Base-by-base conservation (phyloP, 2,113 vertebrate genomes). In the Microtus montanus region DNA sequence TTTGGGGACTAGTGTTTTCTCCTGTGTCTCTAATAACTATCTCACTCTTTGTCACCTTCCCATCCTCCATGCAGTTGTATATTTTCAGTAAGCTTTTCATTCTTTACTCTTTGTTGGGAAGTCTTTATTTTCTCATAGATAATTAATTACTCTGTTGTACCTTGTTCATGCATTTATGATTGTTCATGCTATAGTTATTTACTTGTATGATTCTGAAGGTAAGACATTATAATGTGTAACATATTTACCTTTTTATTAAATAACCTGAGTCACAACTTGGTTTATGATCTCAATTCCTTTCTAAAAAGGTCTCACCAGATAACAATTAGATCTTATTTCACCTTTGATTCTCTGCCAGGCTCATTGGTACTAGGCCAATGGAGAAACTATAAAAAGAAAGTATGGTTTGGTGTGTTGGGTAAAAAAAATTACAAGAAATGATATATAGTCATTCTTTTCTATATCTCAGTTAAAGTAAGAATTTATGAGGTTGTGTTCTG, bases 321-420 rank as follows among this genome's bases (percentile, higher is more conserved):
- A 87, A 87, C 22, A 93, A 9, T 89, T 86, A 44, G 73, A 89
- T 68, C 52, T 92, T 77, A 91, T 91, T 91, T 79, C 28, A 63
- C 93, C 13, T 93, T 93, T 86, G 47, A 79, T 96, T 58, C 26
- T 79, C 35, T 84, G 54, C 15, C 64, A 96, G 68, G 12, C 93
- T 92, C 77, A 70, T 80, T 93, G 86, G 26, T 75, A 95, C 28
- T 87, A 87, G 70, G 14, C 26, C 10, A 52, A 8, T 92, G 20
- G 33, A 94, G 66, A 94, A 85, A 63, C 49, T 89, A 5, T 71
- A 71, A 70, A 95, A 61, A 90, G 68, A 83, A 64, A 38, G 80
- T 61, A 75, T 47, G n/a, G n/a, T 80, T 96, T 92, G 38, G 19
- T 90, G 4, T 95, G 19, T 91, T 73, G 64, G 35, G 35, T 94